Conservation (phyloP, 2,888 invertebrate species). For the Phyto melanocephala region DNA sequence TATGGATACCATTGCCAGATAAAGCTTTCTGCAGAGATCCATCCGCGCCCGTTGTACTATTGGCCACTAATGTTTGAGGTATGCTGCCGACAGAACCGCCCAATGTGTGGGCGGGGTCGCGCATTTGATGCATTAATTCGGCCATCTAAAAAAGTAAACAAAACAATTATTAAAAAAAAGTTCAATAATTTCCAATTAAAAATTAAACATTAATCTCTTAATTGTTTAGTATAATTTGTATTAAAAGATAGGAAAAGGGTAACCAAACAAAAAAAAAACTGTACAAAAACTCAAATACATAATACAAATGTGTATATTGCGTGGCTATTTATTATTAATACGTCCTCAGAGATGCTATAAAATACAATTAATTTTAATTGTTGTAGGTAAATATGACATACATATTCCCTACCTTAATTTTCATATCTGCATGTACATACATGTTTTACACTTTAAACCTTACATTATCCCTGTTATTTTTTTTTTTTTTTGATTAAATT, state of each 20-base stretch:
- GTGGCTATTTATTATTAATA: background rate
- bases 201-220: background rate
- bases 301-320: background rate
- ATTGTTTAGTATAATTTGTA: background rate
- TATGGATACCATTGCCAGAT: conserved; percentile 73
- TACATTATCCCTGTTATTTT: background rate
- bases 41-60: conserved; percentile 67
- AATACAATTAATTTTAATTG: conserved; percentile 39
- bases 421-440: background rate
- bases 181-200: background rate
- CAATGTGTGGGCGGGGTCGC: conserved; percentile 78
- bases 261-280: background rate
- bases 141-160: conserved; percentile 74
- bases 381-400: background rate
- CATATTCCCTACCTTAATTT: background rate
- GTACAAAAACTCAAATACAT: background rate
- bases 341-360: conserved; percentile 16
- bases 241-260: no score
- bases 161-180: background rate
- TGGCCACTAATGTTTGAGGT: conserved; percentile 76
- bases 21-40: conserved; percentile 70
- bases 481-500: conserved; percentile 2
- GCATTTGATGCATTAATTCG: conserved; percentile 79
- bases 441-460: no score
- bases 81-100: conserved; percentile 79